Conservation (phyloP, 2,113 vertebrate genomes). For the Ammospiza nelsoni region DNA sequence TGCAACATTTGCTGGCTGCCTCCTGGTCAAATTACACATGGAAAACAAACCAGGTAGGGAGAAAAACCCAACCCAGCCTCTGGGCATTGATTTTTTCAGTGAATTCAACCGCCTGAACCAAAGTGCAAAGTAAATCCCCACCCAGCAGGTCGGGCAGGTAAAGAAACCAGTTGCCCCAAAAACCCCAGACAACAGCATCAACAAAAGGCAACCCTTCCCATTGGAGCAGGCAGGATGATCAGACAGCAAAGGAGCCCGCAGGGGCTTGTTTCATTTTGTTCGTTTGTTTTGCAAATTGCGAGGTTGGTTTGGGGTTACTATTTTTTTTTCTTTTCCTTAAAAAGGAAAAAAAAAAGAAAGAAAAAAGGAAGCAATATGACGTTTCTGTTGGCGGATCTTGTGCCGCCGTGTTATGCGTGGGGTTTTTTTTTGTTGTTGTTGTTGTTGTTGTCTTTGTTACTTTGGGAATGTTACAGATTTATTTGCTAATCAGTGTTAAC, state of each 20-base stretch:
- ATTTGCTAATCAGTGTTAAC: conserved; percentile 71
- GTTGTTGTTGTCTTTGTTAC: conserved; percentile 38
- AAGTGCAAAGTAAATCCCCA: conserved; percentile 35
- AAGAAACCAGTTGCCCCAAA: conserved; percentile 49
- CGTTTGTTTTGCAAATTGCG: conserved; percentile 60
- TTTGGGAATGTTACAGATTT: conserved; percentile 39
- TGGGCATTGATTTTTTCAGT: conserved; percentile 25
- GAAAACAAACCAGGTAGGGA: conserved; percentile 41
- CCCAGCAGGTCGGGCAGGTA: conserved; percentile 49
- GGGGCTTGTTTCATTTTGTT: conserved; percentile 64
- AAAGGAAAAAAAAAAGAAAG: not conserved
- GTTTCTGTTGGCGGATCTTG: conserved; percentile 13
- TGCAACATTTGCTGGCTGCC: not conserved
- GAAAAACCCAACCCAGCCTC: conserved; percentile 35
- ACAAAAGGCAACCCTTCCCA: conserved; percentile 40
- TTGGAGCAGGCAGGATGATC: conserved; percentile 61
- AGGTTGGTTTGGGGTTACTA: conserved; percentile 53
- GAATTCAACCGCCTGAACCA: not conserved
- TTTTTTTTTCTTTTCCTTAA: not conserved
- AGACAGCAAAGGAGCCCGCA: conserved; percentile 65
- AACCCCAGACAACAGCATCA: conserved; percentile 47
- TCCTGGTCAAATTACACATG: conserved; percentile 4
- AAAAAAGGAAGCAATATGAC: conserved; percentile 33
- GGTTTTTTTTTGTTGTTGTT: not conserved
- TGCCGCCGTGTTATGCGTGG: not conserved